Evolutionary conservation across 2,113 vertebrate genomes (phyloP), one percentile per base, ranked within the genome.

Genomic region (Heteronetta atricapilla): DNA sequence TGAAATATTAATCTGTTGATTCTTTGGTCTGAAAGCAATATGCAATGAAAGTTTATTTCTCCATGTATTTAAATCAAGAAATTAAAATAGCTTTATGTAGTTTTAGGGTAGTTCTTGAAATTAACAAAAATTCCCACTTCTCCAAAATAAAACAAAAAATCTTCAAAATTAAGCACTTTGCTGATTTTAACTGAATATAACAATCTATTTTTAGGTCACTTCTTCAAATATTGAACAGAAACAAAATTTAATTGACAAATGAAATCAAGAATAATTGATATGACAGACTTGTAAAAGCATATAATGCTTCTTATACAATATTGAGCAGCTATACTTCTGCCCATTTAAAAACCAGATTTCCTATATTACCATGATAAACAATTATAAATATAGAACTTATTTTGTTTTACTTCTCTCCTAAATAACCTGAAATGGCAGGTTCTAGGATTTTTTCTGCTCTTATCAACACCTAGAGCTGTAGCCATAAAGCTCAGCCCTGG

Each of bases 1-100:
- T 84, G 79, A 96, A 96, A 90, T 81, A 92, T 88, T 94, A 96
- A 84, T 93, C 56, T n/a, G n/a, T n/a, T n/a, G n/a, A n/a, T n/a
- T n/a, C n/a, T n/a, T n/a, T n/a, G n/a, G n/a, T n/a, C n/a, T n/a
- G n/a, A n/a, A n/a, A n/a, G n/a, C 94, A 96, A 94, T 93, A 96
- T 17, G 44, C 40, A 29, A 81, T 69, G 28, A 21, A 92, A 94
- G 82, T 73, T 95, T 72, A 34, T 73, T 93, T 78, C 42, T 36
- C 78, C 10, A 9, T 87, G 67, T 88, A 92, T 34, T 91, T 89
- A 72, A 25, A 63, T 82, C 56, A 95, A 93, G 40, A 86, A 94
- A 87, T 85, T 77, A 96, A 95, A 69, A 94, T 14, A 87, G 36
- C 36, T 93, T 76, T 75, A 93, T 94, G 46, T 59, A 79, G 66